These are phyloP conservation scores for Stichodactyla mertensii DNA, from an alignment of 64 coral and sea anemone genomes.

Conservation along the genomic window DNA sequence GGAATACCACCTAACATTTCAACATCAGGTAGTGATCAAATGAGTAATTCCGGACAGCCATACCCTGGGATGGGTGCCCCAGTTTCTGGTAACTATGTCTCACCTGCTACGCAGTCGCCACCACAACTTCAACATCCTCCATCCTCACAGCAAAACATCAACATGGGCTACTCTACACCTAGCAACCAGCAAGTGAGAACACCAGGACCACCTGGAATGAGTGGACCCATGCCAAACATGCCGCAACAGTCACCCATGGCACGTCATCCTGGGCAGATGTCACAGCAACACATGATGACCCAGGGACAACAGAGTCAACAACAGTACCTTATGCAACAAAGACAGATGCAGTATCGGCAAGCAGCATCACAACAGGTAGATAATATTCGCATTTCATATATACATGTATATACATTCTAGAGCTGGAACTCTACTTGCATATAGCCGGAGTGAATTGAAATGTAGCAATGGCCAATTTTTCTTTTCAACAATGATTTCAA, in stretches of 20 bases:
- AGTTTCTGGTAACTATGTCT: background rate
- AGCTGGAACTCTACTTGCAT: too few species aligned
- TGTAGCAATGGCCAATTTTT: too few species aligned
- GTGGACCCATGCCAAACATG: conserved; percentile 42
- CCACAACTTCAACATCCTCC: conserved; percentile 70
- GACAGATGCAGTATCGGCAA: conserved; percentile 80
- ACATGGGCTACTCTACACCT: conserved; percentile 51
- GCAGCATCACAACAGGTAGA: conserved; percentile 62
- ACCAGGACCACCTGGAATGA: conserved; percentile 37
- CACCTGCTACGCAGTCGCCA: conserved; percentile 26
- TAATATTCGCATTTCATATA: background rate
- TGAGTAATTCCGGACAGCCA: background rate
- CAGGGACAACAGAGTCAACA: conserved; percentile 68
- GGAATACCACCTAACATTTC: background rate
- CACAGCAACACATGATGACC: conserved; percentile 65
- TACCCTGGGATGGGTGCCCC: background rate
- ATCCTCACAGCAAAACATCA: conserved; percentile 53
- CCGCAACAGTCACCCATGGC: conserved; percentile 65
- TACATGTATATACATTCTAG: too few species aligned
- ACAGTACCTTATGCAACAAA: conserved; percentile 73
- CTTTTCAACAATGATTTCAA: too few species aligned
- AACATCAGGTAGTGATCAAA: conserved; percentile 18
- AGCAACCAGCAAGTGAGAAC: conserved; percentile 41
- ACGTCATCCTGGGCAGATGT: conserved; percentile 41
- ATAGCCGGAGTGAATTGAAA: too few species aligned